Evolutionary conservation across 2,888 invertebrate genomes (phyloP).

Genomic region (Drosophila suboccidentalis): DNA sequence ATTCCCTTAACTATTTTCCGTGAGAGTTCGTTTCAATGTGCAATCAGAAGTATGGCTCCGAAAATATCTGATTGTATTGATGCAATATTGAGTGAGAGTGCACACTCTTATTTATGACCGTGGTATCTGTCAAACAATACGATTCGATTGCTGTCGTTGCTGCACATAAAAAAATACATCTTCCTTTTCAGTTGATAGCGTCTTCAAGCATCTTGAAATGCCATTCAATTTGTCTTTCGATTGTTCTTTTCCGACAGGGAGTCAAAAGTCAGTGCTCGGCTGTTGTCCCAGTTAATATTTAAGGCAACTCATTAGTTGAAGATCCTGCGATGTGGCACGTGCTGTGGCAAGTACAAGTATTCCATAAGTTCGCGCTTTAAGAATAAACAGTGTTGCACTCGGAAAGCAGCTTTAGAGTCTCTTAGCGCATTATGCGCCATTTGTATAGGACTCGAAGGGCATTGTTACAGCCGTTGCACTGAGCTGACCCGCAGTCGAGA

Average conservation of each 20-base stretch:
- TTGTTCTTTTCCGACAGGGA: slow-evolving; percentile 16
- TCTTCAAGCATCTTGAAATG: not conserved
- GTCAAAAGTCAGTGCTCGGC: not conserved
- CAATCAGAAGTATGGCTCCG: slow-evolving; percentile 17
- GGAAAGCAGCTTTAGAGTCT: slow-evolving; percentile 23
- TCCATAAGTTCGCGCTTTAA: slow-evolving; percentile 31
- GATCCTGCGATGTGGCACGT: slow-evolving; percentile 39
- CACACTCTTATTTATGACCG: slow-evolving; percentile 48
- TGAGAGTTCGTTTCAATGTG: slow-evolving; percentile 13
- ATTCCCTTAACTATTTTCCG: not conserved
- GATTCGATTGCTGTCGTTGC: slow-evolving; percentile 40
- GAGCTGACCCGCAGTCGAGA: slow-evolving; percentile 64
- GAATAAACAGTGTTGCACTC: slow-evolving; percentile 21
- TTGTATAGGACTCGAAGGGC: slow-evolving; percentile 23
- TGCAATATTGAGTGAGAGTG: slow-evolving; percentile 24
- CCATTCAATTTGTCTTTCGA: slow-evolving; percentile 34
- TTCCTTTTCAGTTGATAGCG: slow-evolving; percentile 38
- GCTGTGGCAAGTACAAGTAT: slow-evolving; percentile 25
- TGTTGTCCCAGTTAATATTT: slow-evolving; percentile 50
- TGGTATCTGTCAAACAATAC: slow-evolving; percentile 43
- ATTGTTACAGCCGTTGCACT: slow-evolving; percentile 66
- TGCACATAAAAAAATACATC: slow-evolving; percentile 55
- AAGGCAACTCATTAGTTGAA: slow-evolving; percentile 64
- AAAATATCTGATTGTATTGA: slow-evolving; percentile 13
- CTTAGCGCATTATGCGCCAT: slow-evolving; percentile 45